Percentiles rank a stretch among this genome's conserved stretches.
These are phyloP conservation scores for Acarapis woodi DNA, from an alignment of 1,140 invertebrate genomes.

Conservation along the genomic window DNA sequence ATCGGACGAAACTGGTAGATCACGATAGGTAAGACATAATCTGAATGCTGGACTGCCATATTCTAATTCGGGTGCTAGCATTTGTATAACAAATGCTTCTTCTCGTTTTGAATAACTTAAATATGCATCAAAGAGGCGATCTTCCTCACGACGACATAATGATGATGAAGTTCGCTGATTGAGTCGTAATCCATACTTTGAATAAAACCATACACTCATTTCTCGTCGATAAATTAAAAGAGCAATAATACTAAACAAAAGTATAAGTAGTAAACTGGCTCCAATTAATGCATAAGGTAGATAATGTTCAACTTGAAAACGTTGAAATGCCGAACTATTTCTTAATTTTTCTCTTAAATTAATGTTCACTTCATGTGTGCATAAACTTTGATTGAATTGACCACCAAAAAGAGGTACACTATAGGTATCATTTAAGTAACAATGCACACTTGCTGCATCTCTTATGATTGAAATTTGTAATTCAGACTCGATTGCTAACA, in stretches of 20 bases:
- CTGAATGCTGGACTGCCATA: slow-evolving; percentile 30
- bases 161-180: slow-evolving; percentile 19
- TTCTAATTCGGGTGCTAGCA: slow-evolving; percentile 51
- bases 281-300: background rate
- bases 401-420: slow-evolving; percentile 11
- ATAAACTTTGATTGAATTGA: slow-evolving; percentile 43
- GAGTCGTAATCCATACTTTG: slow-evolving; percentile 29
- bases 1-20: slow-evolving; percentile 15
- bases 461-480: slow-evolving; percentile 34
- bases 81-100: slow-evolving; percentile 50
- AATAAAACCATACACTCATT: slow-evolving; percentile 18
- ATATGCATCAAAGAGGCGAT: slow-evolving; percentile 69
- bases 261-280: slow-evolving; percentile 26
- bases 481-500: slow-evolving; percentile 29
- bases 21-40: slow-evolving; percentile 19
- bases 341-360: too few relatives aligned
- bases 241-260: slow-evolving; percentile 26
- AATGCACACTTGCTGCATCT: slow-evolving; percentile 43
- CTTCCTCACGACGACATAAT: slow-evolving; percentile 22
- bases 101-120: slow-evolving; percentile 74
- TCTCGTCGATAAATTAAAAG: slow-evolving; percentile 29
- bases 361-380: too few relatives aligned
- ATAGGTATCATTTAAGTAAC: slow-evolving; percentile 31
- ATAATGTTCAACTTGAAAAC: slow-evolving; percentile 4
- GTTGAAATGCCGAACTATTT: too few relatives aligned